Base-by-base conservation (phyloP, 2,113 vertebrate genomes). In the Dipodomys stephensi region DNA sequence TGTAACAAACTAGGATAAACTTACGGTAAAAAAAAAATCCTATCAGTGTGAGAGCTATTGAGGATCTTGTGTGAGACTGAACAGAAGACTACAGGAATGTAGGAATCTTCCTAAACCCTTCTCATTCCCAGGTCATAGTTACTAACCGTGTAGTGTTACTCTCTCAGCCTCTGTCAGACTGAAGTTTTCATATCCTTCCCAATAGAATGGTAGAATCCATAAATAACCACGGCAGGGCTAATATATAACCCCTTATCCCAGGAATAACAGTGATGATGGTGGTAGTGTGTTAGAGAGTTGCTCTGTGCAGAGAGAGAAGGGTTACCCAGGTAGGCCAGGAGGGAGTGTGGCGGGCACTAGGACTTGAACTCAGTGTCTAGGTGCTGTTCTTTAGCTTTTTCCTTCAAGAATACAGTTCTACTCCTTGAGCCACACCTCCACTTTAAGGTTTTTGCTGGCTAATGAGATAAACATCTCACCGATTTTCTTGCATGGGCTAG, bases 201-300 rank as follows among this genome's bases (percentile, higher is more conserved):
- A 69, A 16, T 60, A 69, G 44, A 44, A n/a, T 83, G 72, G 53
- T 13, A 64, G 2, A 2, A 15, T 44, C 57, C 87, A 87, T 57
- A 87, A 91, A 78, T 64, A 27, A 72, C 23, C 49, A 44, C 32
- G n/a, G 20, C 72, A 19, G 46, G 62, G 68, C 72, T 94, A 62
- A 85, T 82, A 83, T 83, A 88, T 25, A 81, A 88, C 64, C 71
- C 23, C 49, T 69, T 71, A 60, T 64, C 6, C 18, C 15, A 93
- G 93, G 85, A 77, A n/a, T 86, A 89, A 86, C 49, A 71, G 85
- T 16, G 81, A 39, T 27, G 87, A 77, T 23, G 85, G 60, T 35
- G 76, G 57, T 27, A 73, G 27, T 6, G 7, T 12, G 35, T 69
- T 13, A 25, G 69, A 83, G 67, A 73, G 8, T 2, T 7, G 11